phyloP scores from a whole-genome alignment of 2,113 vertebrate species.

The Oryzias melastigma region DNA sequence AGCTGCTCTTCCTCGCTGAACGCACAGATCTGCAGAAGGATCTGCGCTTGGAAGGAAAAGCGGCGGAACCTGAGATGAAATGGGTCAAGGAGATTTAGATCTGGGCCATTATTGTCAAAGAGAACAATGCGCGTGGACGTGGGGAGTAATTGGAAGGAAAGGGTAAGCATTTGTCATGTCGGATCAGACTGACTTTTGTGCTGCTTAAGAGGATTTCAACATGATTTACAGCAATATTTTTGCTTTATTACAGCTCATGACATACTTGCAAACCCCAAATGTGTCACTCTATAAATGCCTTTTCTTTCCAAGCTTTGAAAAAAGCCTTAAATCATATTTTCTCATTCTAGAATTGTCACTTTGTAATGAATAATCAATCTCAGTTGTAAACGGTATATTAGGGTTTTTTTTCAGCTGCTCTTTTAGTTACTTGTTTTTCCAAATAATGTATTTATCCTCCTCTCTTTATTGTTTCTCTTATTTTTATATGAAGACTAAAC shows the following conservation, averaged over 20 bases:
- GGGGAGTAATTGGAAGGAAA: conserved; percentile 57
- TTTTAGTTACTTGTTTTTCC: no score
- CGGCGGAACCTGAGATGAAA: conserved; percentile 51
- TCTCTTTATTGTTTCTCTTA: no score
- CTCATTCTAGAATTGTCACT: no score
- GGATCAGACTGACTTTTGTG: conserved; percentile 37
- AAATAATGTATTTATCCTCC: no score
- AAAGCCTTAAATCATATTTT: not conserved
- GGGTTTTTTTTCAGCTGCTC: no score
- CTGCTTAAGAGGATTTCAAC: conserved; percentile 49
- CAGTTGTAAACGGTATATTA: no score
- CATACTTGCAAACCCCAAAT: not conserved
- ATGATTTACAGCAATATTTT: conserved; percentile 40
- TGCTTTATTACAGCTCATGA: conserved; percentile 6
- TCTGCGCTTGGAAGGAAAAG: conserved; percentile 35
- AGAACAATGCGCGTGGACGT: conserved; percentile 57
- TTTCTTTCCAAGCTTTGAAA: not conserved
- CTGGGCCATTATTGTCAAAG: conserved; percentile 60
- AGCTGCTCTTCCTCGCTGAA: not conserved
- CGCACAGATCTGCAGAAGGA: conserved; percentile 25
- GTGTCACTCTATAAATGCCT: not conserved
- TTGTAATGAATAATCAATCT: no score
- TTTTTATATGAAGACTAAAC: no score
- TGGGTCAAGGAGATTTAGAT: conserved; percentile 71
- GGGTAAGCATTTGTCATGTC: conserved; percentile 58